Evolutionary conservation across 2,888 invertebrate genomes (phyloP).

Genomic region (Cantharis rufa): DNA sequence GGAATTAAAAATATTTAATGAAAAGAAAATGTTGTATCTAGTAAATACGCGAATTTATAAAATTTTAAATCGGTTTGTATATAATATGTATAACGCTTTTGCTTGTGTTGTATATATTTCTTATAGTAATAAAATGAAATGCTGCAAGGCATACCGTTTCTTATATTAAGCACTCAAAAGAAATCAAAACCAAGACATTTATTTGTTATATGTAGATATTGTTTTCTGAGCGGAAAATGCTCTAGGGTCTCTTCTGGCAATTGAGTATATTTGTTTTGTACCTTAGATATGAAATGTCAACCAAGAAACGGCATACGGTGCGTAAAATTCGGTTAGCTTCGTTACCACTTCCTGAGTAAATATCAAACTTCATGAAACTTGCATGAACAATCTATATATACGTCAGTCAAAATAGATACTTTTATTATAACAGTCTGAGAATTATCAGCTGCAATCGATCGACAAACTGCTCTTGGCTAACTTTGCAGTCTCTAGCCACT

Average conservation of each 20-base stretch:
- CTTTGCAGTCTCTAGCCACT: constrained; percentile 6
- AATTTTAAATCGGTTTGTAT: neutral
- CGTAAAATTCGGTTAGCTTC: constrained; percentile 28
- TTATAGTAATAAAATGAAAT: constrained; percentile 29
- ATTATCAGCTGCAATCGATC: constrained; percentile 22
- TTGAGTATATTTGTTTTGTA: constrained; percentile 26
- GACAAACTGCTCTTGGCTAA: constrained; percentile 6
- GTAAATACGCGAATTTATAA: neutral
- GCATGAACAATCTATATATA: constrained; percentile 8
- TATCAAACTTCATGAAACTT: constrained; percentile 8
- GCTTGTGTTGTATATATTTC: constrained; percentile 9
- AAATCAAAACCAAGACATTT: constrained; percentile 36
- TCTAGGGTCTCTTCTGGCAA: constrained; percentile 26
- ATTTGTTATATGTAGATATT: constrained; percentile 35
- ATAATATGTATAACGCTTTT: neutral
- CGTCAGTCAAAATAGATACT: constrained; percentile 1
- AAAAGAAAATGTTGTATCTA: neutral
- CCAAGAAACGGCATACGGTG: constrained; percentile 23
- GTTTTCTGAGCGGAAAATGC: constrained; percentile 26
- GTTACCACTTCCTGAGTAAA: constrained; percentile 22
- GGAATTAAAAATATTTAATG: neutral
- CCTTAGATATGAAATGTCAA: constrained; percentile 30
- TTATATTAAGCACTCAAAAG: constrained; percentile 38
- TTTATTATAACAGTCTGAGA: constrained; percentile 21
- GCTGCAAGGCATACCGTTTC: constrained; percentile 27